phyloP scores from a whole-genome alignment of 2,797 vertebrate species.

The Arrhamphus sclerolepis region DNA sequence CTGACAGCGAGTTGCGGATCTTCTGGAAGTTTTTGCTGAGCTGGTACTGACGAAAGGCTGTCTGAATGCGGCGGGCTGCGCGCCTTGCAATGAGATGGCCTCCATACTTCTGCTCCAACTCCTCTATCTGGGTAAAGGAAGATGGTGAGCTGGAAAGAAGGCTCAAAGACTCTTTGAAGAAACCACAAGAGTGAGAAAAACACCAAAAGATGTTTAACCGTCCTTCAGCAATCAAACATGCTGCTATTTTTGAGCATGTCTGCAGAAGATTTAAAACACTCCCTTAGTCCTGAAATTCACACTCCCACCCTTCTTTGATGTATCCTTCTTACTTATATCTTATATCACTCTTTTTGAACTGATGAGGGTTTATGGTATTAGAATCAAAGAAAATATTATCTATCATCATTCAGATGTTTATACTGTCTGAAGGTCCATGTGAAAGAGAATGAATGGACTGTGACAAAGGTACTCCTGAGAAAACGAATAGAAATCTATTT shows the following conservation, averaged over 20 bases:
- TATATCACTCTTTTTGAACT: slow-evolving; percentile 36
- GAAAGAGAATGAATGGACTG: slow-evolving; percentile 50
- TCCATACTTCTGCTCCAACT: slow-evolving; percentile 97
- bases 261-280: background rate
- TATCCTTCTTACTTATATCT: slow-evolving; percentile 38
- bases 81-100: slow-evolving; percentile 93
- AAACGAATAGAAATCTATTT: slow-evolving; percentile 50
- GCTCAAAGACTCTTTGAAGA: slow-evolving; percentile 28
- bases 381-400: slow-evolving; percentile 53
- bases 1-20: slow-evolving; percentile 95
- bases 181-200: slow-evolving; percentile 30
- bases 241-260: slow-evolving; percentile 17
- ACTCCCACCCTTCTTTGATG: slow-evolving; percentile 26
- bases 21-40: slow-evolving; percentile 99
- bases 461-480: slow-evolving; percentile 57
- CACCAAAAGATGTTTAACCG: slow-evolving; percentile 46
- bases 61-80: slow-evolving; percentile 97
- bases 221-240: slow-evolving; percentile 43
- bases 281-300: slow-evolving; percentile 19
- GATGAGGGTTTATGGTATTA: slow-evolving; percentile 36
- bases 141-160: slow-evolving; percentile 36
- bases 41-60: slow-evolving; percentile 97
- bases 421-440: slow-evolving; percentile 46
- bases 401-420: slow-evolving; percentile 60
- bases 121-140: slow-evolving; percentile 87